Conservation (phyloP, 2,113 vertebrate genomes). For the Poeciliopsis turrubarensis region DNA sequence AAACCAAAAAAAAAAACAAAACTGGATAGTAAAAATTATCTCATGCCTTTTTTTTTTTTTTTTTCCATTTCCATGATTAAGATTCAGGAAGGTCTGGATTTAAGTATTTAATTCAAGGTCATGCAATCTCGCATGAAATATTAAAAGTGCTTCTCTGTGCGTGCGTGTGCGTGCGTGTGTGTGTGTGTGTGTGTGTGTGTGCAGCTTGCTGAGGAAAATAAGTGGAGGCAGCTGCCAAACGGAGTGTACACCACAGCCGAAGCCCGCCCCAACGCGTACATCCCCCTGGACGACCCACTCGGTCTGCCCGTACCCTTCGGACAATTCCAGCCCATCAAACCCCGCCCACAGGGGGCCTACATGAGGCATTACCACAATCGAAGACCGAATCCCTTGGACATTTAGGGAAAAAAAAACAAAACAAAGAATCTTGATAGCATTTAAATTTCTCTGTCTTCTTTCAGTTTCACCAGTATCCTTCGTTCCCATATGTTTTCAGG, state of each 20-base stretch:
- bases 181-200: slow-evolving; percentile 18
- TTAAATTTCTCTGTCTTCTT: slow-evolving; percentile 2
- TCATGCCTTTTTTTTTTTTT: neutral
- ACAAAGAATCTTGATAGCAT: neutral
- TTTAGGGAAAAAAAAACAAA: slow-evolving; percentile 17
- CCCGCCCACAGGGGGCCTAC: slow-evolving; percentile 77
- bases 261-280: slow-evolving; percentile 83
- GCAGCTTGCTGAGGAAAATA: slow-evolving; percentile 78
- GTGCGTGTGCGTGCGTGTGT: slow-evolving; percentile 6
- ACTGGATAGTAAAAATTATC: too few relatives aligned
- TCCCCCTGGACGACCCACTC: slow-evolving; percentile 73
- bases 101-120: slow-evolving; percentile 45
- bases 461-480: neutral
- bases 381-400: slow-evolving; percentile 16
- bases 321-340: slow-evolving; percentile 84
- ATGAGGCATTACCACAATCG: slow-evolving; percentile 87
- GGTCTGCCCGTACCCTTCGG: slow-evolving; percentile 86
- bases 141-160: slow-evolving; percentile 37
- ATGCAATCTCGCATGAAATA: slow-evolving; percentile 40
- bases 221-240: slow-evolving; percentile 69
- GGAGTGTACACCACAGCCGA: slow-evolving; percentile 79
- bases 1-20: too few relatives aligned
- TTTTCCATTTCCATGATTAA: slow-evolving; percentile 57
- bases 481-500: slow-evolving; percentile 22
- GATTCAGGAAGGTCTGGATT: slow-evolving; percentile 37